These are phyloP conservation scores for Falcaria lacertinaria DNA, from an alignment of 2,888 invertebrate species.

Conservation along the genomic window DNA sequence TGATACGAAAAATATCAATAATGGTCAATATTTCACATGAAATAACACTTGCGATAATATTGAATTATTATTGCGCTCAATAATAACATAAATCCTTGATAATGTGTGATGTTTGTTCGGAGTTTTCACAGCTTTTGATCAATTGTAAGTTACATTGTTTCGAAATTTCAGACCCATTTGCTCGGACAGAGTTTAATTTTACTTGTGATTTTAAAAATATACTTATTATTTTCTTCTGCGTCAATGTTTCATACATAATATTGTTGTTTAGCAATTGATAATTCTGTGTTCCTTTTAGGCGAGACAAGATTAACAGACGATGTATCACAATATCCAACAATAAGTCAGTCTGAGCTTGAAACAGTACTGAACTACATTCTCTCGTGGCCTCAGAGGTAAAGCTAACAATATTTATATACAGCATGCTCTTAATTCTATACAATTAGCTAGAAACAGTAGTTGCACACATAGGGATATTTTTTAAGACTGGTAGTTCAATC, in stretches of 20 bases:
- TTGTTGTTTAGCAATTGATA: slow-evolving; percentile 51
- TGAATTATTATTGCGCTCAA: slow-evolving; percentile 64
- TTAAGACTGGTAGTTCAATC: background rate
- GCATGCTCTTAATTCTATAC: background rate
- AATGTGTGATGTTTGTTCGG: slow-evolving; percentile 96
- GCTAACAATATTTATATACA: background rate
- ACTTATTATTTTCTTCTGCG: slow-evolving; percentile 4
- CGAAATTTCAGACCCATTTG: slow-evolving; percentile 53
- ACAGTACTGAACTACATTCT: slow-evolving; percentile 91
- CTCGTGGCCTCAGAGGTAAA: slow-evolving; percentile 93
- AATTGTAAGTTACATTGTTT: slow-evolving; percentile 79
- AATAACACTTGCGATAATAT: slow-evolving; percentile 62
- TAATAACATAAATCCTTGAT: slow-evolving; percentile 75
- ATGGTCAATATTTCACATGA: slow-evolving; percentile 64
- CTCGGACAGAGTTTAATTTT: slow-evolving; percentile 28
- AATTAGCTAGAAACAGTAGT: background rate
- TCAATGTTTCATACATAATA: background rate
- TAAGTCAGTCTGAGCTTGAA: slow-evolving; percentile 90
- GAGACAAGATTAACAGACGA: slow-evolving; percentile 89
- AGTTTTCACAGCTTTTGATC: slow-evolving; percentile 94
- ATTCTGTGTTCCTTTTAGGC: slow-evolving; percentile 86
- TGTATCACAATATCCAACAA: slow-evolving; percentile 86
- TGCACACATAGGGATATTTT: background rate
- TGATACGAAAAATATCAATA: slow-evolving; percentile 74
- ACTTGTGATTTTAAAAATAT: slow-evolving; percentile 4